Evolutionary conservation across 2,113 vertebrate genomes (phyloP).

Genomic region (Microcebus lehilahytsara): DNA sequence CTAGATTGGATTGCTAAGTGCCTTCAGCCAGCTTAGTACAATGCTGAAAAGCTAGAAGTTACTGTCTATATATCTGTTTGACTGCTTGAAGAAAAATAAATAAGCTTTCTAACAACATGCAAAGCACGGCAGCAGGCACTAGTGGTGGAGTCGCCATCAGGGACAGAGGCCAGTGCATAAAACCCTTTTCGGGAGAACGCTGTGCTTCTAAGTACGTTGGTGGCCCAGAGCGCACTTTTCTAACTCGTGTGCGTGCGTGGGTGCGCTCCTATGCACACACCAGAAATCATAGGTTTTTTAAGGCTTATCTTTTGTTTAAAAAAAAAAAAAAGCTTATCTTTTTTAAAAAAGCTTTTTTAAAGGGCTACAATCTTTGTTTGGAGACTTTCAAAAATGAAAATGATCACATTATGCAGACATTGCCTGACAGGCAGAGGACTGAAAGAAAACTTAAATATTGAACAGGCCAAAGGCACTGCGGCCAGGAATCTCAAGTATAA

Average conservation of each 20-base stretch:
- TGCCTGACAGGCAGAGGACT: not conserved
- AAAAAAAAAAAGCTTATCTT: no score
- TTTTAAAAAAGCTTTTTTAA: no score
- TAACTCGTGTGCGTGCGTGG: no score
- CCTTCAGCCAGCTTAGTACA: not conserved
- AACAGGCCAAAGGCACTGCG: not conserved
- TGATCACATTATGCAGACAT: not conserved
- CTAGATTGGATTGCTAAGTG: not conserved
- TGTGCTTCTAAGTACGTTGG: conserved; percentile 31
- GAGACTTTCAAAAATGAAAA: conserved; percentile 56
- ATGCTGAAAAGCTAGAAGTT: not conserved
- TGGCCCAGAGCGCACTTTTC: not conserved
- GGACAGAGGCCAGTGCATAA: not conserved
- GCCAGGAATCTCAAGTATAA: not conserved
- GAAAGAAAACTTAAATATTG: conserved; percentile 42
- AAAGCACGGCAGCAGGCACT: not conserved
- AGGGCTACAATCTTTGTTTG: conserved; percentile 25
- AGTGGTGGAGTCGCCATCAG: not conserved
- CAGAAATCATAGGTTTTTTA: not conserved
- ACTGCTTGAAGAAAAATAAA: not conserved
- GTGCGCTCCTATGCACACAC: accelerated
- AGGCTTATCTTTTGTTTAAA: not conserved
- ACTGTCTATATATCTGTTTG: not conserved
- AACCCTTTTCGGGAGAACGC: not conserved
- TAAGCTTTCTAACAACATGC: not conserved